Base-by-base conservation (phyloP, 2,888 invertebrate genomes). In the Epicampocera succincta region DNA sequence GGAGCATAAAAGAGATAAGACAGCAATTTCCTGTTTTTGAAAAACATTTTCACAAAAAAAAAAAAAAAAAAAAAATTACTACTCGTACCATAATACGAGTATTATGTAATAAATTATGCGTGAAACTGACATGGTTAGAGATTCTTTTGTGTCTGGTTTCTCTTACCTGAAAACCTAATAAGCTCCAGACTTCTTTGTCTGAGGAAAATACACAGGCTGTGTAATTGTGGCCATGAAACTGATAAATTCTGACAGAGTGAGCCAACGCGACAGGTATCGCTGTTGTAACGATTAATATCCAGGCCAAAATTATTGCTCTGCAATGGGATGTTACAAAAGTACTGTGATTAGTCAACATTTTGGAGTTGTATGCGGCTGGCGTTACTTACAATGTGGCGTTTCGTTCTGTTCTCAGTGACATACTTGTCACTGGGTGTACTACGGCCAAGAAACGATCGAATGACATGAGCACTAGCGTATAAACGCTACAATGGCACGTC, bases 401-500 rank as follows among this genome's bases (percentile, higher is more conserved):
- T 82, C 93, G 93, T 88, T 96, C 96, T 2, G 96, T 97, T 74
- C 97, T 92, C 84, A 96, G 93, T 0, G 95, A 95, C 94, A 97
- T 97, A 63, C 97, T 96, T 0, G 95, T 93, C 85, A 98, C 96
- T 3, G 98, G 98, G 90, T 97, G 97, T 1, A 98, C 98, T 2
- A 98, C 98, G 38, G 98, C 98, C 90, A 98, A 93, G 89, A 96
- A 98, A 84, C 95, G 93, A 91, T 98, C 98, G 75, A 98, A 91
- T 6, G 97, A 97, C 98, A 98, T 98, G 83, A 98, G 93, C 0
- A 98, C 97, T 60, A 98, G 92, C 0, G 98, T 98, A 91, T 98
- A 98, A 5, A 98, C 97, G 86, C 97, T 97, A 73, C 96, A 97
- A 89, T 97, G 98, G 33, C 97, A 98, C 25, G 97, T 97, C 46